Conservation (phyloP, 2,888 invertebrate species). For the Polia nebulosa region DNA sequence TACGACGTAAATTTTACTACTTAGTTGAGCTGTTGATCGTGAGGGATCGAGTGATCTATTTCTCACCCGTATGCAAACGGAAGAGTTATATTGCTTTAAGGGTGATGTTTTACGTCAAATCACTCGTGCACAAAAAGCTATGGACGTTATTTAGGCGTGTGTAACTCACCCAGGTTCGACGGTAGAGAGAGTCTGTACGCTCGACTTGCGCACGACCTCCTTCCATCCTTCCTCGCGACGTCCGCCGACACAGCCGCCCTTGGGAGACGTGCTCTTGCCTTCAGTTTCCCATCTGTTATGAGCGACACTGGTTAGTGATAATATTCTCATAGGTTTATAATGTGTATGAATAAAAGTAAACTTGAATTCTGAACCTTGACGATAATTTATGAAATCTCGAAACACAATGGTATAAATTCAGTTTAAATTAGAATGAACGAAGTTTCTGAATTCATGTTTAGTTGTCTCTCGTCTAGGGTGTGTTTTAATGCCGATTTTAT, state of each 20-base stretch:
- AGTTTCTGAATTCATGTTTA: slow-evolving; percentile 15
- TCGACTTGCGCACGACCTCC: slow-evolving; percentile 97
- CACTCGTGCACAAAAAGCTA: not conserved
- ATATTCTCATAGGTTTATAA: slow-evolving; percentile 2
- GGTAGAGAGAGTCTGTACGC: slow-evolving; percentile 90
- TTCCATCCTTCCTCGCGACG: slow-evolving; percentile 99
- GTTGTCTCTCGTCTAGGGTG: not conserved
- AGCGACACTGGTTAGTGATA: slow-evolving; percentile 18
- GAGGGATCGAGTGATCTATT: too few species aligned
- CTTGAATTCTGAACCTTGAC: slow-evolving; percentile 20
- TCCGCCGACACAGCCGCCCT: slow-evolving; percentile 88
- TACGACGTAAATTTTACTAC: too few species aligned
- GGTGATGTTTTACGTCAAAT: too few species aligned
- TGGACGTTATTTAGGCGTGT: not conserved
- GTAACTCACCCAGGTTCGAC: slow-evolving; percentile 85
- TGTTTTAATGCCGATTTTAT: slow-evolving; percentile 2
- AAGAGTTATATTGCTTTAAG: too few species aligned
- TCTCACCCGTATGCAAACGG: not conserved
- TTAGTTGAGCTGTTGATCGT: too few species aligned
- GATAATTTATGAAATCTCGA: too few species aligned
- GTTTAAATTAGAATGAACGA: too few species aligned
- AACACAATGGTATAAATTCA: too few species aligned
- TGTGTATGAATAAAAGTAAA: not conserved
- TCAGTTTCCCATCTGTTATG: slow-evolving; percentile 84
- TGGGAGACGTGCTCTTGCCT: slow-evolving; percentile 92